Evolutionary conservation across 2,113 vertebrate genomes (phyloP).

Genomic region (Elaphurus davidianus): DNA sequence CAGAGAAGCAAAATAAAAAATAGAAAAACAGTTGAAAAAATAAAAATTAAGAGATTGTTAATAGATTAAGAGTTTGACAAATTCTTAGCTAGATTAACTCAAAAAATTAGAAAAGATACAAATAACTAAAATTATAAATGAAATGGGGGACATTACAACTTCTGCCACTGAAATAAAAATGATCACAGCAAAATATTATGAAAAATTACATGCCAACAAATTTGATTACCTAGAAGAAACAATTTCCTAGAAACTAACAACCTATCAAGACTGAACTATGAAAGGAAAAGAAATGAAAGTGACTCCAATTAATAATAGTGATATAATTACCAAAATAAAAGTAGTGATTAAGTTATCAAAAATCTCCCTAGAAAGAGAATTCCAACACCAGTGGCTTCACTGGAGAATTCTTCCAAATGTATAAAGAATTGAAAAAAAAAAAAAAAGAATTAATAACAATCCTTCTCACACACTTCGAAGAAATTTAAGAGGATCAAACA

Average conservation of each 20-base stretch:
- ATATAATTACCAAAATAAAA: background rate
- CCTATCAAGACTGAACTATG: background rate
- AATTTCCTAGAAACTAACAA: background rate
- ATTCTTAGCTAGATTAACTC: background rate
- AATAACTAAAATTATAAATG: background rate
- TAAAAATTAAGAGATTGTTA: background rate
- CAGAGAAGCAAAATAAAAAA: background rate
- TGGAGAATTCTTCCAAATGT: background rate
- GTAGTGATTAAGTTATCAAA: background rate
- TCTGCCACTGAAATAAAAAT: background rate
- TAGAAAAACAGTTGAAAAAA: background rate
- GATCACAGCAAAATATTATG: background rate
- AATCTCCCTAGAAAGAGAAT: background rate
- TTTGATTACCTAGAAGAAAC: background rate
- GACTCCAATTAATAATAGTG: background rate
- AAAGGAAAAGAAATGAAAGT: background rate
- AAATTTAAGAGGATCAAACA: background rate
- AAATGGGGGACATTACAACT: background rate
- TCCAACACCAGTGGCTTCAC: background rate
- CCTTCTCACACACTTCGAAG: background rate
- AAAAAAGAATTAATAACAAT: background rate
- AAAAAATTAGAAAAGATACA: background rate
- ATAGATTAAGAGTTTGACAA: background rate
- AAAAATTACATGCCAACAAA: background rate
- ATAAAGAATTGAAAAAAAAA: background rate